A percentile compares a stretch with the other conserved stretches of the same genome.
These are phyloP conservation scores for Ispidina lecontei DNA, from an alignment of 2,797 vertebrate genomes.

Conservation along the genomic window DNA sequence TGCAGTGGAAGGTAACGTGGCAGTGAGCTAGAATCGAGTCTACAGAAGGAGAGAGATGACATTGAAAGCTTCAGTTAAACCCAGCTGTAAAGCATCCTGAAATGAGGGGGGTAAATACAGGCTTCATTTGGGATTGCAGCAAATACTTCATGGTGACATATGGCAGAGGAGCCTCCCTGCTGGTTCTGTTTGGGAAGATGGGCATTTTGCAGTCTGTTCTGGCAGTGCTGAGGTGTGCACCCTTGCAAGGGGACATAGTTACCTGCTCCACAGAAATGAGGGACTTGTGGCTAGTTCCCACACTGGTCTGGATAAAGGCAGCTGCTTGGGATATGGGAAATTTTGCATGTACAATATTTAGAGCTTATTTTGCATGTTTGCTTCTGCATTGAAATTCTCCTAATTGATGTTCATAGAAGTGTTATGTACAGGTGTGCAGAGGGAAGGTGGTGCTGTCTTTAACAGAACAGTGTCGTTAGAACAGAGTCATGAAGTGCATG, in stretches of 20 bases:
- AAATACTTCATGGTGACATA: not conserved
- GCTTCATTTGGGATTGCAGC: not conserved
- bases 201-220: not conserved
- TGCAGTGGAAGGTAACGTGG: accelerated
- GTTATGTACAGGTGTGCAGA: accelerated
- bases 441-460: not conserved
- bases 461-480: not conserved
- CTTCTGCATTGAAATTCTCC: not conserved
- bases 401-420: not conserved
- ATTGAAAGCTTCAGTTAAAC: not conserved
- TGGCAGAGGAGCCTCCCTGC: not conserved
- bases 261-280: not conserved
- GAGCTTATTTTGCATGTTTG: not conserved
- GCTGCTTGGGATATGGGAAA: not conserved
- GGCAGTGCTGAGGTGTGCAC: not conserved
- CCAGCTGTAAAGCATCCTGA: not conserved
- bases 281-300: not conserved
- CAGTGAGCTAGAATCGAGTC: not conserved
- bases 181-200: accelerated
- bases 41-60: not conserved
- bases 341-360: not conserved
- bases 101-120: not conserved
- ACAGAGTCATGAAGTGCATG: not conserved
- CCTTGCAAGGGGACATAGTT: not conserved
- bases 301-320: accelerated